Percentiles rank a stretch among this genome's conserved stretches.
phyloP scores from a whole-genome alignment of 2,797 vertebrate genomes.

The Poecilia picta region DNA sequence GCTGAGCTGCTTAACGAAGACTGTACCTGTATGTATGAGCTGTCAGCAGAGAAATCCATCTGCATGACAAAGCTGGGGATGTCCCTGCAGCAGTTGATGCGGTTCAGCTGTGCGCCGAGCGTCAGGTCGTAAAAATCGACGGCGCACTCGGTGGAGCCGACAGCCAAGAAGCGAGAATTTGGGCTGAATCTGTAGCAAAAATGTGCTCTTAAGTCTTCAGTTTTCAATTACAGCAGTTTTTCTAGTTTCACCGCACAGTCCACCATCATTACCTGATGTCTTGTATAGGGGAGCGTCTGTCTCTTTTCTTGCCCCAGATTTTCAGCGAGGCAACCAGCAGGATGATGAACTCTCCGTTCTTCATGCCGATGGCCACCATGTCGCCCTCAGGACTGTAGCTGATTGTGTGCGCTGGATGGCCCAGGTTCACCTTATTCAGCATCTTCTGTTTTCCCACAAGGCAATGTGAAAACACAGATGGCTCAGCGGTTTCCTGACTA shows the following conservation, averaged over 20 bases:
- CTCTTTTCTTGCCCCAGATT: constrained; percentile 98
- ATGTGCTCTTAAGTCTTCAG: not conserved
- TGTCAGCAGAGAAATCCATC: constrained; percentile 97
- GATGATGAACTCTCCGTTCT: constrained; percentile 97
- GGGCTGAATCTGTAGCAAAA: constrained; percentile 90
- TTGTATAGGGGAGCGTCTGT: constrained; percentile 91
- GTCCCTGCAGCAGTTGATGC: constrained; percentile 95
- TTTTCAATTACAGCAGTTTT: not conserved
- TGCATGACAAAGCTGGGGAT: constrained; percentile 96
- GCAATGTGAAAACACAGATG: constrained; percentile 12
- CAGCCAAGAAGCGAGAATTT: constrained; percentile 92
- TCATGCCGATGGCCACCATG: constrained; percentile 99
- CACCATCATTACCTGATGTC: constrained; percentile 88
- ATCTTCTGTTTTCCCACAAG: constrained; percentile 87
- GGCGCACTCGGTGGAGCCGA: constrained; percentile 92
- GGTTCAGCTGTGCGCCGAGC: constrained; percentile 91
- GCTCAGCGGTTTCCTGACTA: not conserved
- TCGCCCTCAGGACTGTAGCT: constrained; percentile 96
- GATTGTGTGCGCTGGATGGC: constrained; percentile 90
- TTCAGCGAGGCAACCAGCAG: constrained; percentile 94
- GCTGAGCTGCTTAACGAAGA: not conserved
- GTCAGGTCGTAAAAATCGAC: constrained; percentile 96
- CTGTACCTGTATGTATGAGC: constrained; percentile 79
- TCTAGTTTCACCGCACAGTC: not conserved
- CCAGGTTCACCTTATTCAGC: constrained; percentile 96